Conservation (phyloP, 2,113 vertebrate species). For the Anoplopoma fimbria region DNA sequence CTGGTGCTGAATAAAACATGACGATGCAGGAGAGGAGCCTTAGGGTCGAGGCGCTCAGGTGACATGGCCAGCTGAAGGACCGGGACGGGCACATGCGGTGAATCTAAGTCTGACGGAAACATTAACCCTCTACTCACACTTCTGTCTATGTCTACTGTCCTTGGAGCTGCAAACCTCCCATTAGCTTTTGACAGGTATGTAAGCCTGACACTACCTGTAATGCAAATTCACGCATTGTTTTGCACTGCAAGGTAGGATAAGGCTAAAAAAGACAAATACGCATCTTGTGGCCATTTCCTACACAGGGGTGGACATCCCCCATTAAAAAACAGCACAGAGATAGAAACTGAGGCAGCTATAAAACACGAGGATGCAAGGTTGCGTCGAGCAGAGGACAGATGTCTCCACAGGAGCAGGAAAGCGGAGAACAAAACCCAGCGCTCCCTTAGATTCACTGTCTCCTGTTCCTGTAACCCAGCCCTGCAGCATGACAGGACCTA, state of each 20-base stretch:
- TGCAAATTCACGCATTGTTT: background rate
- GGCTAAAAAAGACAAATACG: background rate
- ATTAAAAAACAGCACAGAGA: background rate
- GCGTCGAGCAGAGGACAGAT: constrained; percentile 46
- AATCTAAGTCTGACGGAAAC: constrained; percentile 77
- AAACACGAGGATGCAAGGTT: constrained; percentile 15
- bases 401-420: constrained; percentile 43
- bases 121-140: constrained; percentile 51
- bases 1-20: constrained; percentile 89
- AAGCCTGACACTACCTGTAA: background rate
- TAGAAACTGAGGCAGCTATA: background rate
- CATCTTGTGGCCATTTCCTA: background rate
- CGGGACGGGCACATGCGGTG: constrained; percentile 57
- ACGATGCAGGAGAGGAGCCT: constrained; percentile 79
- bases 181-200: background rate
- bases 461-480: constrained; percentile 77
- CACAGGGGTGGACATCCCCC: too few species aligned
- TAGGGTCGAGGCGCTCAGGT: constrained; percentile 80
- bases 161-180: background rate
- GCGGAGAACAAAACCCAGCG: constrained; percentile 56
- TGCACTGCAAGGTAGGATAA: background rate
- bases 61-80: constrained; percentile 77
- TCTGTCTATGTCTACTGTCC: background rate
- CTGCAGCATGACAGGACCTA: constrained; percentile 58
- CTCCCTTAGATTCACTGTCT: constrained; percentile 60